phyloP scores from a whole-genome alignment of 2,113 vertebrate genomes.

The Brachypodius melanocephalos region DNA sequence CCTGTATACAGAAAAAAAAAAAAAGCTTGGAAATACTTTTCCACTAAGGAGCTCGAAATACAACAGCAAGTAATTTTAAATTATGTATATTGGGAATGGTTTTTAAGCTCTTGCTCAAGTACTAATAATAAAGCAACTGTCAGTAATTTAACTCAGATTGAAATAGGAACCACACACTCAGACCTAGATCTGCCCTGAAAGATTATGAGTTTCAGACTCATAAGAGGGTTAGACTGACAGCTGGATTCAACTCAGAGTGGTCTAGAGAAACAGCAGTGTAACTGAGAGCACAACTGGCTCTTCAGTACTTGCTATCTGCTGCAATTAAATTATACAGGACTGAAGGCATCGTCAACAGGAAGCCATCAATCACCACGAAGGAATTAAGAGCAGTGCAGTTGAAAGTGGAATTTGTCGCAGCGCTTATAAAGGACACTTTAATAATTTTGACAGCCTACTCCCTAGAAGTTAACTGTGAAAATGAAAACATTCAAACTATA shows the following conservation, averaged over 20 bases:
- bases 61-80: not conserved
- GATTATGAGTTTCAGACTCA: not conserved
- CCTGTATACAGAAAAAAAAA: not conserved
- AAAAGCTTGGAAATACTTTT: not conserved
- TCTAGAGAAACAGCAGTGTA: not conserved
- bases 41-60: not conserved
- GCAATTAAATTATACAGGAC: not conserved
- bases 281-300: not conserved
- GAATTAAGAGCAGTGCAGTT: not conserved
- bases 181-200: not conserved
- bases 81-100: not conserved
- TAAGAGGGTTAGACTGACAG: not conserved
- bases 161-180: not conserved
- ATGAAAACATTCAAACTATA: not conserved
- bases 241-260: not conserved
- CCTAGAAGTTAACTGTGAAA: constrained; percentile 16
- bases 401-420: not conserved
- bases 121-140: not conserved
- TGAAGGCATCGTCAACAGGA: not conserved
- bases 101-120: not conserved
- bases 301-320: not conserved
- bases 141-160: not conserved
- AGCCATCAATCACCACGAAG: not conserved
- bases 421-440: not conserved
- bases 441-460: not conserved